Evolutionary conservation across 2,888 invertebrate genomes (phyloP).

Genomic region (Bugula neritina): DNA sequence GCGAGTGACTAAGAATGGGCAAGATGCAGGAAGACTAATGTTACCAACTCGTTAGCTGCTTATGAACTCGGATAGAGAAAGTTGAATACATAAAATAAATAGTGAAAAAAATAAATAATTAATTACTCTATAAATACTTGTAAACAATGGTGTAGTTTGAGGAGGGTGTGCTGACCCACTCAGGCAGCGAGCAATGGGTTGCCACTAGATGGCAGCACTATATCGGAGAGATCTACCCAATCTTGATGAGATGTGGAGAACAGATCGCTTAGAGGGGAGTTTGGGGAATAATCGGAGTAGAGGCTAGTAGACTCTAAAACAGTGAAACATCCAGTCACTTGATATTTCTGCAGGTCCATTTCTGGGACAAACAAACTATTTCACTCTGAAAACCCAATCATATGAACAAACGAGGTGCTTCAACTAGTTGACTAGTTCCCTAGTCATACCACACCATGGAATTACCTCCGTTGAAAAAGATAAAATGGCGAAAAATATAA

Average conservation of each 20-base stretch:
- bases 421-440: too few species aligned
- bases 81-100: not conserved
- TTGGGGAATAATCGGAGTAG: not conserved
- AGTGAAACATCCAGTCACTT: too few species aligned
- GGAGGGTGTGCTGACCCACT: not conserved
- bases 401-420: too few species aligned
- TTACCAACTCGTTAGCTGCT: too few species aligned
- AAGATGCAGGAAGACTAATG: not conserved
- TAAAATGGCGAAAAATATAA: too few species aligned
- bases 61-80: not conserved
- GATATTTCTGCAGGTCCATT: too few species aligned
- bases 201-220: not conserved
- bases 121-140: not conserved
- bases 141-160: not conserved
- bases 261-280: not conserved
- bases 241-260: not conserved
- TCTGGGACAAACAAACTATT: too few species aligned
- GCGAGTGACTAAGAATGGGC: not conserved
- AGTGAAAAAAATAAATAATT: not conserved
- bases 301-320: not conserved
- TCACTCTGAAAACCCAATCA: too few species aligned
- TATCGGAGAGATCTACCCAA: constrained; percentile 16
- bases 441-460: too few species aligned
- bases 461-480: too few species aligned
- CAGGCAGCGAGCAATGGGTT: constrained; percentile 7